A percentile compares a stretch with the other conserved stretches of the same genome.
phyloP scores from a whole-genome alignment of 2,113 vertebrate genomes.

The Gulo gulo region DNA sequence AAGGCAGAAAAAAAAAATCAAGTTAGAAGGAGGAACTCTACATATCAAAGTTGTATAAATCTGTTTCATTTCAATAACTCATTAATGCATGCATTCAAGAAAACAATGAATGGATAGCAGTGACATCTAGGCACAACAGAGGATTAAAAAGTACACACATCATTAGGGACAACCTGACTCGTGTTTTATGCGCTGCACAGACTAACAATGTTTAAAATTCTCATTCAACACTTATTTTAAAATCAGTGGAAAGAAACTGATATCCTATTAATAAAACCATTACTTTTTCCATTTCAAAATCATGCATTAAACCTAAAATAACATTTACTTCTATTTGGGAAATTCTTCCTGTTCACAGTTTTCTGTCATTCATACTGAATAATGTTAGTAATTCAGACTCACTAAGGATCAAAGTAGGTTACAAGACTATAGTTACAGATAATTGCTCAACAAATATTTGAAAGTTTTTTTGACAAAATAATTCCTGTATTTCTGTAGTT shows the following conservation, averaged over 20 bases:
- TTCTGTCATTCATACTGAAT: background rate
- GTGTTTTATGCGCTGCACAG: background rate
- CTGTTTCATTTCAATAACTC: background rate
- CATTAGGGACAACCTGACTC: background rate
- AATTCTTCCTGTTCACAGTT: background rate
- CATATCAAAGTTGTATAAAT: background rate
- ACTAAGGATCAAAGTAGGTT: background rate
- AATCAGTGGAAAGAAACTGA: background rate
- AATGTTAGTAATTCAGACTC: background rate
- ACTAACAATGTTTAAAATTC: background rate
- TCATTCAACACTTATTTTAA: background rate
- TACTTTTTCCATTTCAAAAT: constrained; percentile 10
- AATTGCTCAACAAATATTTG: background rate
- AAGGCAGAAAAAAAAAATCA: background rate
- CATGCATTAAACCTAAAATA: background rate
- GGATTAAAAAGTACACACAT: background rate
- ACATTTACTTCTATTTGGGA: background rate
- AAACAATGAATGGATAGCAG: background rate
- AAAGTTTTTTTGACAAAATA: background rate
- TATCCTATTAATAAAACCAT: background rate
- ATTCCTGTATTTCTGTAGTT: background rate
- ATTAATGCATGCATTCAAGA: background rate
- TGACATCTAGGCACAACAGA: background rate
- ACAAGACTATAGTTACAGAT: background rate
- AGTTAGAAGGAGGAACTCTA: background rate